Conservation (phyloP, 37 sponge, comb jelly and placozoan genomes). For the Geodia barretti region DNA sequence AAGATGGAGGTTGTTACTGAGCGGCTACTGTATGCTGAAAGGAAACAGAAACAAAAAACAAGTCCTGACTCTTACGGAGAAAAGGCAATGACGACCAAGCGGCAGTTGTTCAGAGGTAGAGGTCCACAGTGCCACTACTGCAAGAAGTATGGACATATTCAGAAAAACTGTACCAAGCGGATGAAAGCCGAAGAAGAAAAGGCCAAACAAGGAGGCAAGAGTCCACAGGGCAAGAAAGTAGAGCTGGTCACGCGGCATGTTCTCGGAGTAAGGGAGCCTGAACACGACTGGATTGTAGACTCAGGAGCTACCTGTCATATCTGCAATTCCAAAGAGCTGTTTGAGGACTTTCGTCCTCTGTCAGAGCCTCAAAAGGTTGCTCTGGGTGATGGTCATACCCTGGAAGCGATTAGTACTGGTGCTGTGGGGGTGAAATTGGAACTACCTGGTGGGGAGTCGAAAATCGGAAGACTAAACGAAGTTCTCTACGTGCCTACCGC, state of each 20-base stretch:
- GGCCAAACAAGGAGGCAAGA: background rate
- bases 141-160: constrained; percentile 37
- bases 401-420: constrained; percentile 30
- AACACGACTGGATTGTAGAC: constrained; percentile 39
- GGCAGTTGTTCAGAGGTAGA: too few relatives aligned
- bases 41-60: too few relatives aligned
- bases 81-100: too few relatives aligned
- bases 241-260: background rate
- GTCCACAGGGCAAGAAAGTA: too few relatives aligned
- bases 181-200: background rate
- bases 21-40: too few relatives aligned
- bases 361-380: constrained; percentile 22
- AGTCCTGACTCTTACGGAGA: too few relatives aligned
- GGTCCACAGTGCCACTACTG: constrained; percentile 35
- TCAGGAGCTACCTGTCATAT: constrained; percentile 47
- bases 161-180: constrained; percentile 24
- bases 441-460: constrained; percentile 14
- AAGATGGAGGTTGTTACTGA: too few relatives aligned
- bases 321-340: constrained; percentile 30
- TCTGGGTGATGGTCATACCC: constrained; percentile 50
- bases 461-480: constrained; percentile 24
- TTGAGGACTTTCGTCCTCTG: constrained; percentile 17
- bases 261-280: background rate
- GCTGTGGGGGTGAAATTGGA: constrained; percentile 27
- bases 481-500: constrained; percentile 57